phyloP scores from a whole-genome alignment of 2,113 vertebrate genomes.

The Stegastes partitus region DNA sequence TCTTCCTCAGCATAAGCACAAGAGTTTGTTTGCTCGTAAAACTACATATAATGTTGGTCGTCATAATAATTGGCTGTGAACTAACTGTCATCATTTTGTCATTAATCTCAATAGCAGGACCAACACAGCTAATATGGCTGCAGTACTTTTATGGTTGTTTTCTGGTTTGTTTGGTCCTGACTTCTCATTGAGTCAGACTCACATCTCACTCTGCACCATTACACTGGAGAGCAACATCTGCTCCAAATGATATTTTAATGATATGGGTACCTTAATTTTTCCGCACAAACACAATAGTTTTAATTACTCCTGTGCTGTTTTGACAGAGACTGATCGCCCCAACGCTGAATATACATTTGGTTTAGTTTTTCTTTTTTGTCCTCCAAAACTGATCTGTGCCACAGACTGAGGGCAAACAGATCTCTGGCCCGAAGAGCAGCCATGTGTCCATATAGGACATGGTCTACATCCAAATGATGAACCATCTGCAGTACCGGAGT shows the following conservation, averaged over 20 bases:
- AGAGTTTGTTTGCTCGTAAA: neutral
- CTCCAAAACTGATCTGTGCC: constrained; percentile 48
- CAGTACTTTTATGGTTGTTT: constrained; percentile 1
- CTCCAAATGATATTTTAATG: constrained; percentile 44
- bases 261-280: constrained; percentile 10
- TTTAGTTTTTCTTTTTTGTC: constrained; percentile 18
- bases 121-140: constrained; percentile 2
- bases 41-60: neutral
- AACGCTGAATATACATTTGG: neutral
- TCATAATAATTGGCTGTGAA: constrained; percentile 1
- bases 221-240: constrained; percentile 35
- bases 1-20: neutral
- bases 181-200: constrained; percentile 2
- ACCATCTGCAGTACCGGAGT: constrained; percentile 73
- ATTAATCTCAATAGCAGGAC: constrained; percentile 31
- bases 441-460: constrained; percentile 79
- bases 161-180: constrained; percentile 26
- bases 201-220: neutral
- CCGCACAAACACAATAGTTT: neutral
- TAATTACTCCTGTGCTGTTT: constrained; percentile 11
- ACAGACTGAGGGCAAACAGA: constrained; percentile 62
- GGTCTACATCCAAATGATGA: constrained; percentile 70
- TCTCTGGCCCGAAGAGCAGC: constrained; percentile 68
- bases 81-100: neutral
- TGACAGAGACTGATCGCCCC: constrained; percentile 1